These are phyloP conservation scores for Spodoptera picta DNA, from an alignment of 2,888 invertebrate species.

Conservation along the genomic window DNA sequence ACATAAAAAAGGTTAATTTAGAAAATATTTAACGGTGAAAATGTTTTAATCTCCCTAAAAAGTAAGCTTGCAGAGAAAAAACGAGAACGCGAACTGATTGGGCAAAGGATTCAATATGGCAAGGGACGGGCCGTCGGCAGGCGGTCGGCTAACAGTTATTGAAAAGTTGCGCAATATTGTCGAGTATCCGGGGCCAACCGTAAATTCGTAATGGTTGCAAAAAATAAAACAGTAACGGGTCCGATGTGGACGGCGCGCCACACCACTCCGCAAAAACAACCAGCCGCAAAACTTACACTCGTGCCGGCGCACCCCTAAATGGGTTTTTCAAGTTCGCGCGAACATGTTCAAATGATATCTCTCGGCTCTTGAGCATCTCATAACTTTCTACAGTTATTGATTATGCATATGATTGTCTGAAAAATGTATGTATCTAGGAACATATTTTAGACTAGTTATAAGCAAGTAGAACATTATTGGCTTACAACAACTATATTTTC, in stretches of 20 bases:
- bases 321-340: constrained; percentile 79
- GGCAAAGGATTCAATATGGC: constrained; percentile 84
- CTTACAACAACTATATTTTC: constrained; percentile 15
- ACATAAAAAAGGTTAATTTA: constrained; percentile 57
- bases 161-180: constrained; percentile 89
- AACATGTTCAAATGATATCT: constrained; percentile 53
- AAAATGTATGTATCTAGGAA: not conserved
- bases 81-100: constrained; percentile 73
- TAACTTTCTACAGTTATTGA: constrained; percentile 44
- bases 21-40: constrained; percentile 31
- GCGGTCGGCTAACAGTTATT: constrained; percentile 83
- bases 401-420: not conserved
- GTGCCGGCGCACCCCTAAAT: constrained; percentile 73
- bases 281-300: constrained; percentile 75
- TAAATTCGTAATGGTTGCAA: constrained; percentile 88
- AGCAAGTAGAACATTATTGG: not conserved
- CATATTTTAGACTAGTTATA: constrained; percentile 1
- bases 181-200: constrained; percentile 82
- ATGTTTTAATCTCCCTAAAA: constrained; percentile 41
- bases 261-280: constrained; percentile 79
- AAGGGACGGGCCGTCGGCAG: constrained; percentile 72
- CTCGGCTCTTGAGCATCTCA: constrained; percentile 27
- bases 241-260: constrained; percentile 59
- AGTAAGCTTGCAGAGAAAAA: constrained; percentile 53
- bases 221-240: constrained; percentile 81